These are phyloP conservation scores for Lanius collurio DNA, from an alignment of 2,113 vertebrate species.

Conservation along the genomic window DNA sequence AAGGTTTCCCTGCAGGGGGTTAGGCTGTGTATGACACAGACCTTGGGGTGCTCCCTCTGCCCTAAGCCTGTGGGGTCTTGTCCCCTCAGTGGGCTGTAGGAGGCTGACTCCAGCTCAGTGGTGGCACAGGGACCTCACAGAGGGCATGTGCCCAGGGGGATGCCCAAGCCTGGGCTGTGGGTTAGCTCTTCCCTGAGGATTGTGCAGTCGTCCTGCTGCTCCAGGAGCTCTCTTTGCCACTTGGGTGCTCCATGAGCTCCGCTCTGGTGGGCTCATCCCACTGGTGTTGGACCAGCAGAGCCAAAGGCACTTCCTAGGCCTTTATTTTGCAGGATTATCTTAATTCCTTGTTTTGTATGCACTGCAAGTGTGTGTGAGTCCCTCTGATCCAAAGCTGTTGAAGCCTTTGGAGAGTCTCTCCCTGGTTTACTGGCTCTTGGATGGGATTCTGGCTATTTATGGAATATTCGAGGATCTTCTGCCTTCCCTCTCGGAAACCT, in stretches of 20 bases:
- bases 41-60: no score
- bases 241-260: not conserved
- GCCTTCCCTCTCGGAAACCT: not conserved
- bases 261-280: not conserved
- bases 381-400: not conserved
- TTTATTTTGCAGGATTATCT: not conserved
- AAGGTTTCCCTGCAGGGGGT: not conserved
- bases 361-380: not conserved
- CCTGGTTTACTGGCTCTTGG: not conserved
- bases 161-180: not conserved
- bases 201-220: not conserved
- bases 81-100: not conserved
- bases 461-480: not conserved
- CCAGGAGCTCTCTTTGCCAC: not conserved
- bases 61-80: not conserved
- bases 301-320: not conserved
- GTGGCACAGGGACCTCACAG: not conserved
- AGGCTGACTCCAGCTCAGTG: not conserved
- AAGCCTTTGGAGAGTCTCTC: not conserved
- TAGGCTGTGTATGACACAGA: fast-evolving
- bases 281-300: not conserved
- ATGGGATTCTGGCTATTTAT: not conserved
- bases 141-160: not conserved
- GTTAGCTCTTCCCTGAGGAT: fast-evolving
- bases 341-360: not conserved